Percentiles rank a stretch among this genome's conserved stretches.
These are phyloP conservation scores for Heliconius eleuchia DNA, from an alignment of 1,140 invertebrate species.

Conservation along the genomic window DNA sequence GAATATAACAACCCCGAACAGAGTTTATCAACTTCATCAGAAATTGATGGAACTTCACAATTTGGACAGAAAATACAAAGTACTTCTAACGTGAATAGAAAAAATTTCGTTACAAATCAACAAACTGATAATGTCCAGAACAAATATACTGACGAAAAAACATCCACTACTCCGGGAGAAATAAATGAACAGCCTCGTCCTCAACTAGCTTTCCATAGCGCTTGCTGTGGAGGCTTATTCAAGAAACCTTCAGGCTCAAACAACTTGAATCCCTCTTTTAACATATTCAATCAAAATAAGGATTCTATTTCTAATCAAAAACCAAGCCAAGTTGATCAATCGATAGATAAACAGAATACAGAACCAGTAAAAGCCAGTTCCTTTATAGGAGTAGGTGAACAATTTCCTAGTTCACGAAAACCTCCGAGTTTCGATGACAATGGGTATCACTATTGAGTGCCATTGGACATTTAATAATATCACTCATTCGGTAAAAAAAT, in stretches of 20 bases:
- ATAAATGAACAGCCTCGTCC: background rate
- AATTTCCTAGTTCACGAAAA: conserved; percentile 55
- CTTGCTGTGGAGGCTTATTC: conserved; percentile 24
- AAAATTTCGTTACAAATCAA: background rate
- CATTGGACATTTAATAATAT: conserved; percentile 19
- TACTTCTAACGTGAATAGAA: background rate
- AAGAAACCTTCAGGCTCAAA: background rate
- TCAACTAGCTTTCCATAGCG: conserved; percentile 25
- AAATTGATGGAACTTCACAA: background rate
- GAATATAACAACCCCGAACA: conserved; percentile 38
- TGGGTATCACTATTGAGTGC: conserved; percentile 65
- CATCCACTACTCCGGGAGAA: background rate
- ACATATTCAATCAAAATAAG: background rate
- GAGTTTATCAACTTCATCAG: conserved; percentile 36
- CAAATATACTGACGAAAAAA: conserved; percentile 10
- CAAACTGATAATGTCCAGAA: background rate
- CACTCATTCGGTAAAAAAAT: too few relatives aligned
- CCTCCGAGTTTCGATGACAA: conserved; percentile 62
- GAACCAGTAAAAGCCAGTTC: background rate
- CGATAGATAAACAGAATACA: background rate
- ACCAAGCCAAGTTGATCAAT: background rate
- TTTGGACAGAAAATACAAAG: conserved; percentile 13
- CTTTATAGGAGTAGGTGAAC: conserved; percentile 47
- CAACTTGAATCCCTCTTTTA: background rate
- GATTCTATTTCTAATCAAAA: background rate